These are phyloP conservation scores for Seriola quinqueradiata DNA, from an alignment of 2,113 vertebrate species.

Conservation along the genomic window DNA sequence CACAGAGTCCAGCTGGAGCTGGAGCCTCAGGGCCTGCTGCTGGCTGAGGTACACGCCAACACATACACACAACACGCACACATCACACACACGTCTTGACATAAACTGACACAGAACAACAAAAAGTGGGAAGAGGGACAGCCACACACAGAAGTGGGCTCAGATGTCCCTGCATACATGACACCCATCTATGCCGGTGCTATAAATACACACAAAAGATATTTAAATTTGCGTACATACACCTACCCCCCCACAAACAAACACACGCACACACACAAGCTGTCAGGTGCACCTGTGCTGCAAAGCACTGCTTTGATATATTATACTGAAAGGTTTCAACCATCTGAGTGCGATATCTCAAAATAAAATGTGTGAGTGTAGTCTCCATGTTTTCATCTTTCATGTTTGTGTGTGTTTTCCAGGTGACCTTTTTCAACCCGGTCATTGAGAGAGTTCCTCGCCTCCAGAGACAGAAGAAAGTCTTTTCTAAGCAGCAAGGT, in stretches of 20 bases:
- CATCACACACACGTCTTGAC: neutral
- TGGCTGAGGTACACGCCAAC: conserved; percentile 87
- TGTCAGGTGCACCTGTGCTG: conserved; percentile 47
- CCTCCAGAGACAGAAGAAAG: conserved; percentile 91
- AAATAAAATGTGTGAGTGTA: conserved; percentile 26
- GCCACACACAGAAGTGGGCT: neutral
- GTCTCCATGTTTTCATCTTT: conserved; percentile 11
- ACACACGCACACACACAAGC: conserved; percentile 37
- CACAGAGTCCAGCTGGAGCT: conserved; percentile 91
- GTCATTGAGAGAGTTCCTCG: conserved; percentile 91
- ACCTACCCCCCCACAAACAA: conserved; percentile 31
- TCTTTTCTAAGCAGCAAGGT: conserved; percentile 95
- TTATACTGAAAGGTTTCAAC: conserved; percentile 33
- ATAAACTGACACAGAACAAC: neutral
- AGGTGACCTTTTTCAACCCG: conserved; percentile 93
- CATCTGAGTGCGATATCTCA: neutral
- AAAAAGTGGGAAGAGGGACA: neutral
- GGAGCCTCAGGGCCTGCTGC: conserved; percentile 91
- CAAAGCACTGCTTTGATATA: conserved; percentile 55
- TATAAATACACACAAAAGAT: conserved; percentile 58
- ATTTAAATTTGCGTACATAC: conserved; percentile 19
- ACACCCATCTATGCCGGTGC: neutral
- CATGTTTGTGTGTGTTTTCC: conserved; percentile 36
- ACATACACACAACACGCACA: conserved; percentile 32
- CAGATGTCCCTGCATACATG: neutral